phyloP scores from a whole-genome alignment of 2,113 vertebrate species.

The Riparia riparia region DNA sequence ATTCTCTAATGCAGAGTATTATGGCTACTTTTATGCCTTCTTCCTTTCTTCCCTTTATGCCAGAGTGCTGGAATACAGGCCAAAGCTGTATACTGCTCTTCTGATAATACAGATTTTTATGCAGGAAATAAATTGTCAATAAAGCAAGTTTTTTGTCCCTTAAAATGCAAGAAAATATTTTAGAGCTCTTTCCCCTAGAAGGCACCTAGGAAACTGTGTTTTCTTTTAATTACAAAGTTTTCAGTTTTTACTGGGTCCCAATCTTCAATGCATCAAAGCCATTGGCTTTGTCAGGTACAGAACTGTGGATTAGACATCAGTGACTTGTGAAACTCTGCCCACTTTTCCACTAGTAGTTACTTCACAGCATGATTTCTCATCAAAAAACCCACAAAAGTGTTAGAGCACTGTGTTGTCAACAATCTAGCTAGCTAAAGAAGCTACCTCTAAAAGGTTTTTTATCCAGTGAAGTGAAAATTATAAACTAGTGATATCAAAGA shows the following conservation, averaged over 20 bases:
- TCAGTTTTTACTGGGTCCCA: background rate
- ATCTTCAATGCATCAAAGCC: background rate
- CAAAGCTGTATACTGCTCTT: background rate
- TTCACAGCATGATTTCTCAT: background rate
- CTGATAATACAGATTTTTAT: background rate
- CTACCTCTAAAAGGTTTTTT: background rate
- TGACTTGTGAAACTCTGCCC: background rate
- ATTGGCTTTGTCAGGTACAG: background rate
- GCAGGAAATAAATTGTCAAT: background rate
- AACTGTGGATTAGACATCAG: background rate
- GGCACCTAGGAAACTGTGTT: background rate
- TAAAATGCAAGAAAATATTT: background rate
- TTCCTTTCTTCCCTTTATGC: background rate
- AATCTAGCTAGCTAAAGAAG: background rate
- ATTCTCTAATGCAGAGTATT: background rate
- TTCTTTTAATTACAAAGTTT: background rate
- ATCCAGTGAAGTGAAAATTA: background rate
- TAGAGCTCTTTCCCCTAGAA: background rate
- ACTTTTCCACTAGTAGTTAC: background rate
- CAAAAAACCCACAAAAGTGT: background rate
- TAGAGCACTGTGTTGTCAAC: background rate
- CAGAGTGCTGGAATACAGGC: background rate
- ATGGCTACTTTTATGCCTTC: background rate
- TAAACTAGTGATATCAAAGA: background rate
- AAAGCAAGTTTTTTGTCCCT: background rate